Evolutionary conservation across 1,140 invertebrate species (phyloP).

Genomic region (Arctopsyche grandis): DNA sequence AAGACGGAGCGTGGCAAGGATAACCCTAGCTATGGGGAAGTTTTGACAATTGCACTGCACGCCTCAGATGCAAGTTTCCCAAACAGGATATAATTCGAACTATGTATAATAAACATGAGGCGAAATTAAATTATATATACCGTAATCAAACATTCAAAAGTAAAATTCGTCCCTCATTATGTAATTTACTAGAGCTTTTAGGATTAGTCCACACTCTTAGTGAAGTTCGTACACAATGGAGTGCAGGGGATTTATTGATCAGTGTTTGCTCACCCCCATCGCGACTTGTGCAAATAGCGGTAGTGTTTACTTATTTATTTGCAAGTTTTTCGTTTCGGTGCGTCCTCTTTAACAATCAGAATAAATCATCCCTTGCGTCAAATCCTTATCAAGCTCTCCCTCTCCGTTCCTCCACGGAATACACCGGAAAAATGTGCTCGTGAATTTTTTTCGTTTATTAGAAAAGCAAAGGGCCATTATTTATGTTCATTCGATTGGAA

Average conservation of each 20-base stretch:
- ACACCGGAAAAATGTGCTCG: not conserved
- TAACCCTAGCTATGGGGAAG: not conserved
- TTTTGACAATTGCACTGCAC: not conserved
- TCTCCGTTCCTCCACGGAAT: not conserved
- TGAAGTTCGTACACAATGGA: not conserved
- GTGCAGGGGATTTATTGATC: not conserved
- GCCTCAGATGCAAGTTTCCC: not conserved
- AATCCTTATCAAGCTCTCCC: not conserved
- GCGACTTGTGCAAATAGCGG: not conserved
- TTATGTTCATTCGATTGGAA: slow-evolving; percentile 53
- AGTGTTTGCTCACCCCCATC: not conserved
- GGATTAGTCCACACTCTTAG: too few species aligned
- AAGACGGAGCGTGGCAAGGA: not conserved
- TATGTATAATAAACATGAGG: too few species aligned
- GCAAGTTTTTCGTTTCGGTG: slow-evolving; percentile 15
- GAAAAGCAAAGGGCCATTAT: slow-evolving; percentile 48
- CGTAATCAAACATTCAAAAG: too few species aligned
- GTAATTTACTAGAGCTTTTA: too few species aligned
- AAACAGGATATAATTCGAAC: too few species aligned
- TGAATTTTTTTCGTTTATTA: slow-evolving; percentile 41
- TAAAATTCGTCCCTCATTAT: too few species aligned
- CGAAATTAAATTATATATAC: too few species aligned
- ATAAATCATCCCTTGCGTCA: slow-evolving; percentile 29
- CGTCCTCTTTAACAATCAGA: slow-evolving; percentile 33
- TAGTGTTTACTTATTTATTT: slow-evolving; percentile 24